Conservation (phyloP, 2,797 vertebrate genomes). For the Macropodus opercularis region DNA sequence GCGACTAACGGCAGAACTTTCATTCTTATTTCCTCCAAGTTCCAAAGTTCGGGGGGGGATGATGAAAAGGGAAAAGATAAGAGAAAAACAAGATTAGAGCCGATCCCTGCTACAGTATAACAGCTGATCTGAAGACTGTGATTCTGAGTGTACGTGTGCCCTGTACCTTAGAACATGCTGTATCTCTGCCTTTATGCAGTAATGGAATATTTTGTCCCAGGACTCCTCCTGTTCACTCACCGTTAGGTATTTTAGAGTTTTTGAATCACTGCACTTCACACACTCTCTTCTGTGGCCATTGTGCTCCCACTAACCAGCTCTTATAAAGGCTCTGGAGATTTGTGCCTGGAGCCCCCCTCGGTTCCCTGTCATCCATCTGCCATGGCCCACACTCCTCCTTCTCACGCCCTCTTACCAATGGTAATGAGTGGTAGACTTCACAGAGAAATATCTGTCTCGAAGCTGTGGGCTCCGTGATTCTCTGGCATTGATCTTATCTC, state of each 20-base stretch:
- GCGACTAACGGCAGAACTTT: constrained; percentile 15
- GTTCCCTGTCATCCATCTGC: constrained; percentile 72
- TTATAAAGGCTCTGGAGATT: constrained; percentile 68
- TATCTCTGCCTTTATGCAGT: constrained; percentile 46
- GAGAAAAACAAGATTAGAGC: constrained; percentile 35
- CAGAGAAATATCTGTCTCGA: constrained; percentile 71
- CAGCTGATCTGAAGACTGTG: constrained; percentile 52
- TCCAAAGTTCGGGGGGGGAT: constrained; percentile 7
- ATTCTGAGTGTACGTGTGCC: constrained; percentile 22
- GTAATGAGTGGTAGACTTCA: constrained; percentile 78
- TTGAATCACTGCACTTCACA: constrained; percentile 65
- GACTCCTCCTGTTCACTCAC: constrained; percentile 54
- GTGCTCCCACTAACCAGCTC: constrained; percentile 65
- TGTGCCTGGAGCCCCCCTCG: constrained; percentile 59
- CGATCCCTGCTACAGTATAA: constrained; percentile 53
- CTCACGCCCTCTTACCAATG: constrained; percentile 60
- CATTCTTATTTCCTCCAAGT: constrained; percentile 17
- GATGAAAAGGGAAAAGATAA: constrained; percentile 39
- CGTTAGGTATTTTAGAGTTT: constrained; percentile 68
- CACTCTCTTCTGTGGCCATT: constrained; percentile 61
- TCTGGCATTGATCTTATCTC: constrained; percentile 68
- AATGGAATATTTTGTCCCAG: constrained; percentile 67
- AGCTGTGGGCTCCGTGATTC: constrained; percentile 67
- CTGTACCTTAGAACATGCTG: constrained; percentile 39
- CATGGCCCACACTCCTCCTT: constrained; percentile 52